These are phyloP conservation scores for Drosophila planitibia DNA, from an alignment of 2,888 invertebrate genomes.

Conservation along the genomic window DNA sequence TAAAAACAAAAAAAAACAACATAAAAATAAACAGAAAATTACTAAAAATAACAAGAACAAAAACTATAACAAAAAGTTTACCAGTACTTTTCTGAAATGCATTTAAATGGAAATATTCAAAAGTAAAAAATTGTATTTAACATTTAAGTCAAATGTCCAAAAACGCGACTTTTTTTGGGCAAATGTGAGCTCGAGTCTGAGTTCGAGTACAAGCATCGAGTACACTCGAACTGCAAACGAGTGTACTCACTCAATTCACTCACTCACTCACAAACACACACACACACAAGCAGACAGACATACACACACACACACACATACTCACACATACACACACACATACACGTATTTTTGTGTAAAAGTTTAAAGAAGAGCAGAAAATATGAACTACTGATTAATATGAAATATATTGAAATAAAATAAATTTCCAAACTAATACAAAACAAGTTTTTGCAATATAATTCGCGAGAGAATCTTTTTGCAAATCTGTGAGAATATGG, in stretches of 20 bases:
- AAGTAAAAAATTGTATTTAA: slow-evolving; percentile 70
- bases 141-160: slow-evolving; percentile 65
- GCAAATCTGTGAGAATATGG: neutral
- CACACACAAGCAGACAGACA: neutral
- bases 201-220: slow-evolving; percentile 14
- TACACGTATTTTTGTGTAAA: slow-evolving; percentile 73
- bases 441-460: neutral
- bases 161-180: slow-evolving; percentile 32
- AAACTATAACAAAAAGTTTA: slow-evolving; percentile 31
- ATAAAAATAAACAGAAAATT: slow-evolving; percentile 12
- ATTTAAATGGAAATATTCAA: slow-evolving; percentile 75
- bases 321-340: slow-evolving; percentile 11
- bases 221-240: slow-evolving; percentile 19
- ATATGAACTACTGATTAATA: slow-evolving; percentile 77
- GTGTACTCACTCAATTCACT: slow-evolving; percentile 34
- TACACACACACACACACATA: slow-evolving; percentile 21
- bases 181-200: slow-evolving; percentile 17
- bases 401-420: slow-evolving; percentile 79
- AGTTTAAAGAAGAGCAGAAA: slow-evolving; percentile 62
- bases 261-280: slow-evolving; percentile 14
- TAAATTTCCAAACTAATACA: slow-evolving; percentile 73
- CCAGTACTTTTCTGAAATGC: slow-evolving; percentile 76
- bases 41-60: slow-evolving; percentile 20
- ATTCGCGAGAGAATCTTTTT: neutral
- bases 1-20: slow-evolving; percentile 20